A percentile compares a stretch with the other conserved stretches of the same genome.
Evolutionary conservation across 2,888 invertebrate genomes (phyloP).

Genomic region (Pristionchus maxplancki): DNA sequence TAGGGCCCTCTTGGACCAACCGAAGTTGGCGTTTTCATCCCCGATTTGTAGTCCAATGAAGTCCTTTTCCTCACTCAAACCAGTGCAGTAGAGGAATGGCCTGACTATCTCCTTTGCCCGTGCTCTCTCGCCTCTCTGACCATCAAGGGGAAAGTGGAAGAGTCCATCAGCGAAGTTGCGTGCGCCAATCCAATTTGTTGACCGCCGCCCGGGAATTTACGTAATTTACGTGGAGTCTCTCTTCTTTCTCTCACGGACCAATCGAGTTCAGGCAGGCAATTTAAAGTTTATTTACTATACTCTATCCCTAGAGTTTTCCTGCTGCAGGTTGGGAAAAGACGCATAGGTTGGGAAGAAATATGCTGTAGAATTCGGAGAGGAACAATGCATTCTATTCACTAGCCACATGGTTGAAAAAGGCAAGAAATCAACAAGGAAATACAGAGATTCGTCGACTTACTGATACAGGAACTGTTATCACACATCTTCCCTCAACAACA

Average conservation of each 20-base stretch:
- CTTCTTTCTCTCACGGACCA: neutral
- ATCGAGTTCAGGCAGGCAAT: neutral
- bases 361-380: too few species aligned
- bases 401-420: too few species aligned
- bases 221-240: conserved; percentile 24
- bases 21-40: neutral
- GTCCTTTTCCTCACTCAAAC: neutral
- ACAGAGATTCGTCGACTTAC: neutral
- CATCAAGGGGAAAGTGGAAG: too few species aligned
- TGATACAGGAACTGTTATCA: conserved; percentile 15
- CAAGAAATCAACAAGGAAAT: too few species aligned
- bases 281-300: too few species aligned
- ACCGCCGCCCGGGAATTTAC: too few species aligned
- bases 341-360: too few species aligned
- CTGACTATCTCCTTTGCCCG: too few species aligned
- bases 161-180: neutral
- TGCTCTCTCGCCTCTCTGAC: too few species aligned
- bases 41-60: neutral
- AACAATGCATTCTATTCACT: too few species aligned
- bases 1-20: too few species aligned
- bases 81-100: neutral
- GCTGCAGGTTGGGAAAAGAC: too few species aligned
- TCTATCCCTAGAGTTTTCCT: neutral
- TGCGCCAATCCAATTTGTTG: conserved; percentile 24
- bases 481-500: neutral